Evolutionary conservation across 2,113 vertebrate genomes (phyloP).

Genomic region (Pipra filicauda): DNA sequence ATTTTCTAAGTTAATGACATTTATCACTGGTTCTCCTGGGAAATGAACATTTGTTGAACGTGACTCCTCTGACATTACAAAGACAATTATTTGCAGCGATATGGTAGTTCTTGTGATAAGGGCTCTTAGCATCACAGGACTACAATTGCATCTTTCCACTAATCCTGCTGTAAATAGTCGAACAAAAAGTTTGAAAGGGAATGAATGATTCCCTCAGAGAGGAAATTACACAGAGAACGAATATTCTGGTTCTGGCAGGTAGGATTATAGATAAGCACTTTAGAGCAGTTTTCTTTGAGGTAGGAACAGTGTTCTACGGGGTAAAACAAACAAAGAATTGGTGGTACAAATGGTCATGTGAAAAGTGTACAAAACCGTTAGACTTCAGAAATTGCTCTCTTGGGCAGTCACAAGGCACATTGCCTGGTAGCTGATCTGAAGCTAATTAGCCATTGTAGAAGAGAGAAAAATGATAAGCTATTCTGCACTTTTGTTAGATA

Average conservation of each 20-base stretch:
- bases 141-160: neutral
- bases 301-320: neutral
- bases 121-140: neutral
- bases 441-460: neutral
- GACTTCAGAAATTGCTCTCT: neutral
- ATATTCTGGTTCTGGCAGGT: neutral
- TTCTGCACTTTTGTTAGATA: neutral
- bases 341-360: neutral
- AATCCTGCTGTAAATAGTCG: neutral
- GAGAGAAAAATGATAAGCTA: neutral
- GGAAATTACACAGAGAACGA: neutral
- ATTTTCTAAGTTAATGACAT: conserved; percentile 16
- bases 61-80: neutral
- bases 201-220: neutral
- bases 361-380: neutral
- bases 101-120: conserved; percentile 10
- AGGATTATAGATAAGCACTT: neutral
- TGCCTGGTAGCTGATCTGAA: neutral
- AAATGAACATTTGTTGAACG: neutral
- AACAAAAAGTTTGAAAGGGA: neutral
- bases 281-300: neutral
- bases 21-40: conserved; percentile 7
- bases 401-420: neutral
- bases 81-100: neutral
- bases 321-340: neutral